phyloP scores from a whole-genome alignment of 2,888 invertebrate genomes.

The Pocota personata region DNA sequence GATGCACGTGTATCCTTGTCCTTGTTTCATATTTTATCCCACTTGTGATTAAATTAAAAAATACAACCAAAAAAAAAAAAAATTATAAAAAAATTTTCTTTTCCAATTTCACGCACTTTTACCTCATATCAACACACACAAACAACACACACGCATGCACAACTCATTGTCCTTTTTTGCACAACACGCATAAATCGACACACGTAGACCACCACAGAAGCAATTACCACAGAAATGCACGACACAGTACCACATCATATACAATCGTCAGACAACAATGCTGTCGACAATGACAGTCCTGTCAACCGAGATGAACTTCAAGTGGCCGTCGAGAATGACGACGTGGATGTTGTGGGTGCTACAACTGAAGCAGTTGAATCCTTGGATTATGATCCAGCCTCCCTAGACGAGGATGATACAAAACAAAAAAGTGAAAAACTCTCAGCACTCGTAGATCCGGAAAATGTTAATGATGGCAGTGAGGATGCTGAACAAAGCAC shows the following conservation, averaged over 20 bases:
- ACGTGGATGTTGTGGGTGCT: constrained; percentile 23
- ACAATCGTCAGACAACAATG: constrained; percentile 57
- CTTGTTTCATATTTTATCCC: constrained; percentile 18
- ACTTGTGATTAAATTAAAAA: constrained; percentile 31
- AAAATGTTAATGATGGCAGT: constrained; percentile 67
- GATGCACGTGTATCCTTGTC: constrained; percentile 25
- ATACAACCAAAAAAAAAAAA: constrained; percentile 21
- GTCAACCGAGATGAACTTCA: constrained; percentile 58
- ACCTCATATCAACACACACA: constrained; percentile 37
- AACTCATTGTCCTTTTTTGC: constrained; percentile 39
- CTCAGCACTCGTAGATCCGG: constrained; percentile 64
- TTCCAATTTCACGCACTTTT: constrained; percentile 70
- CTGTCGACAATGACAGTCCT: constrained; percentile 48
- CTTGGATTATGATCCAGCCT: constrained; percentile 41
- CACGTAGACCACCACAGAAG: constrained; percentile 62
- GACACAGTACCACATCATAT: constrained; percentile 48
- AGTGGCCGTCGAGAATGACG: constrained; percentile 32
- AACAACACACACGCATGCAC: not conserved
- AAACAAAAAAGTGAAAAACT: constrained; percentile 60
- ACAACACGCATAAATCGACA: constrained; percentile 17
- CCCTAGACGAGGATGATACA: constrained; percentile 43
- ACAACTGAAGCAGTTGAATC: constrained; percentile 48
- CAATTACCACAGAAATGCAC: constrained; percentile 70
- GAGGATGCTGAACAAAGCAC: constrained; percentile 46
- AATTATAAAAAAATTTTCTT: constrained; percentile 50